These are phyloP conservation scores for Agrilus cyanescens DNA, from an alignment of 2,888 invertebrate genomes.

Conservation along the genomic window DNA sequence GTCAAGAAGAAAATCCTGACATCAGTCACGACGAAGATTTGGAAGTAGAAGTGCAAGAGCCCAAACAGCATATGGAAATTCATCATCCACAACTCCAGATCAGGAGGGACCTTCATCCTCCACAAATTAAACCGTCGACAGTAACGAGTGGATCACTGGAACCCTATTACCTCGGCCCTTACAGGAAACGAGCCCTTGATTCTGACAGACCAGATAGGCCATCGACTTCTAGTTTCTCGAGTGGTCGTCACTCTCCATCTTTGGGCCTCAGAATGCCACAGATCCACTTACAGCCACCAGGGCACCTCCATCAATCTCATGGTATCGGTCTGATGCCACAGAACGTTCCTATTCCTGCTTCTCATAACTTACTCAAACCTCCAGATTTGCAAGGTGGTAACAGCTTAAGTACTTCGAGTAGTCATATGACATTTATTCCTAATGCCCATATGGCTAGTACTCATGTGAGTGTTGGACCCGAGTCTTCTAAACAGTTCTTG, in stretches of 20 bases:
- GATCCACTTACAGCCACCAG: slow-evolving; percentile 17
- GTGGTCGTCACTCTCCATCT: slow-evolving; percentile 27
- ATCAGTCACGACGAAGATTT: slow-evolving; percentile 42
- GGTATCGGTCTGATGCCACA: slow-evolving; percentile 20
- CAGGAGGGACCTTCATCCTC: slow-evolving; percentile 55
- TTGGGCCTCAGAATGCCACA: slow-evolving; percentile 28
- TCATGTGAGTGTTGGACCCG: too few species aligned
- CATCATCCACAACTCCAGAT: slow-evolving; percentile 49
- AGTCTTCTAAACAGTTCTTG: too few species aligned
- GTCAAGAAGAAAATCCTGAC: slow-evolving; percentile 31
- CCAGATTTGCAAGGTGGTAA: slow-evolving; percentile 16
- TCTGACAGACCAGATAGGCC: slow-evolving; percentile 34
- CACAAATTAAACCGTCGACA: slow-evolving; percentile 31
- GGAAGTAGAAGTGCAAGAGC: slow-evolving; percentile 1
- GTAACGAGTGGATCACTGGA: slow-evolving; percentile 37
- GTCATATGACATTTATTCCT: neutral
- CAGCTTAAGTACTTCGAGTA: slow-evolving; percentile 19
- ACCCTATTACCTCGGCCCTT: slow-evolving; percentile 40
- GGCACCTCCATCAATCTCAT: slow-evolving; percentile 10
- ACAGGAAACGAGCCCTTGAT: slow-evolving; percentile 46
- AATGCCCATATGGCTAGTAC: too few species aligned
- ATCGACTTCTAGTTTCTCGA: slow-evolving; percentile 24
- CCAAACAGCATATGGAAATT: slow-evolving; percentile 6
- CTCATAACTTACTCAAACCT: slow-evolving; percentile 30
- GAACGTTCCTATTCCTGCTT: slow-evolving; percentile 22